These are phyloP conservation scores for Ischnus inquisitorius DNA, from an alignment of 2,888 invertebrate species.

Conservation along the genomic window DNA sequence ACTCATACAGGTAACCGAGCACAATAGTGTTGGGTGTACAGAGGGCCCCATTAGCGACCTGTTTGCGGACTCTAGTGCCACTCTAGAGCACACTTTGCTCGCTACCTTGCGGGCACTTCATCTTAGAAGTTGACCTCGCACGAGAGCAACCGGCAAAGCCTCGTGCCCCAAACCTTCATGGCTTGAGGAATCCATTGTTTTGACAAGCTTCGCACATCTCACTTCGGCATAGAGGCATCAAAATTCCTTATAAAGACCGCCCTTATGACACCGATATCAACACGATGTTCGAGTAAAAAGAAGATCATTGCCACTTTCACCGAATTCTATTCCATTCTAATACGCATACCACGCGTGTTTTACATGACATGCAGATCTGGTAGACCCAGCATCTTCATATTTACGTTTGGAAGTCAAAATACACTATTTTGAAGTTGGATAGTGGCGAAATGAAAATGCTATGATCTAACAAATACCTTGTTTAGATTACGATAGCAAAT, in stretches of 20 bases:
- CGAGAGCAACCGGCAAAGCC: slow-evolving; percentile 33
- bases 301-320: background rate
- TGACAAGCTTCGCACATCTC: slow-evolving; percentile 13
- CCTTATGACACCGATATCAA: background rate
- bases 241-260: background rate
- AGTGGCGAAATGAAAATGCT: too few species aligned
- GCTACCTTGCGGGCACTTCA: slow-evolving; percentile 72
- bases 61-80: slow-evolving; percentile 74
- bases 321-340: background rate
- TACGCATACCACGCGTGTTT: too few species aligned
- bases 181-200: slow-evolving; percentile 39
- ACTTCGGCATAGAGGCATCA: background rate
- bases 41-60: slow-evolving; percentile 75
- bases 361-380: too few species aligned
- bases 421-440: too few species aligned
- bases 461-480: too few species aligned
- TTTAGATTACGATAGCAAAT: too few species aligned
- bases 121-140: slow-evolving; percentile 76
- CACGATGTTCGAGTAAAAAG: background rate
- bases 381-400: too few species aligned
- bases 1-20: slow-evolving; percentile 13
- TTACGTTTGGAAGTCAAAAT: too few species aligned
- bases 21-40: slow-evolving; percentile 55
- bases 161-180: background rate
- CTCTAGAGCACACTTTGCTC: slow-evolving; percentile 71